Conservation (phyloP, 2,113 vertebrate genomes). For the Leucosticte australis region DNA sequence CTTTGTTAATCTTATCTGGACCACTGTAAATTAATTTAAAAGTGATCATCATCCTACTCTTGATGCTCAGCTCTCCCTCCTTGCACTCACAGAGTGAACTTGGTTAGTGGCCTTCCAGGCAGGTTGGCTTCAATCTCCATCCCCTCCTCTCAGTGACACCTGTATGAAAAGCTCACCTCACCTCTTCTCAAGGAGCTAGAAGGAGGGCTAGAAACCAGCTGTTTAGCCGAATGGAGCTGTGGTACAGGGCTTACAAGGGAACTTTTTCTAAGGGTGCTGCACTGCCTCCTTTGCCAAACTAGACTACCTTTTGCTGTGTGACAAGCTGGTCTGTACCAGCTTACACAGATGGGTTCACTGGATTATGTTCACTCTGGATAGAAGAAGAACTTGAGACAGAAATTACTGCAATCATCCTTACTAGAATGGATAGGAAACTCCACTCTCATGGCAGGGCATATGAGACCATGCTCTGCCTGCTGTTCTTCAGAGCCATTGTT, state of each 20-base stretch:
- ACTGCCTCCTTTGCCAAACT: not conserved
- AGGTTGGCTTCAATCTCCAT: not conserved
- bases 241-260: not conserved
- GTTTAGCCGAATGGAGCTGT: not conserved
- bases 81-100: not conserved
- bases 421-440: not conserved
- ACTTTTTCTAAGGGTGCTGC: not conserved
- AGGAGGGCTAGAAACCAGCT: not conserved
- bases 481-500: not conserved
- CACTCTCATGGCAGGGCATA: not conserved
- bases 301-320: not conserved
- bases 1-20: not conserved
- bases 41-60: not conserved
- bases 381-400: not conserved
- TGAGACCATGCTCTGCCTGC: not conserved
- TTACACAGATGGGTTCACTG: not conserved
- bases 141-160: not conserved
- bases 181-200: accelerated
- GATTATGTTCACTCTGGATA: not conserved
- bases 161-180: not conserved
- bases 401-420: not conserved
- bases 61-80: not conserved
- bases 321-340: not conserved
- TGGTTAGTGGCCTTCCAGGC: accelerated
- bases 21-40: not conserved